These are phyloP conservation scores for Penaeus indicus DNA, from an alignment of 1,140 invertebrate species.

Conservation along the genomic window DNA sequence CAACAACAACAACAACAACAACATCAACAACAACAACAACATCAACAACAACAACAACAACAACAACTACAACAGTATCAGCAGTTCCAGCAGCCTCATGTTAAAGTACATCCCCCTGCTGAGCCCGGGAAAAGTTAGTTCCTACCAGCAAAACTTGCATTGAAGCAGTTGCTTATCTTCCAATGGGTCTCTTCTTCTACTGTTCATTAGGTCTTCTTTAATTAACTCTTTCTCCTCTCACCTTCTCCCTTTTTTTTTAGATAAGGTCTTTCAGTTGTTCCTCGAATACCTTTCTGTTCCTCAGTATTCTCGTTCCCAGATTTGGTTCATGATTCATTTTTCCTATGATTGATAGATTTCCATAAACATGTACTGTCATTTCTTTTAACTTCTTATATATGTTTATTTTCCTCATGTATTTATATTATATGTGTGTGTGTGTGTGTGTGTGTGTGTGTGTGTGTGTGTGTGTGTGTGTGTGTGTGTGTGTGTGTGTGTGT, in stretches of 20 bases:
- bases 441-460: no score
- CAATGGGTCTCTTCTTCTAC: conserved; percentile 4
- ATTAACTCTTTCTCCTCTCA: background rate
- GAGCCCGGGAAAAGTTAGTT: conserved; percentile 66
- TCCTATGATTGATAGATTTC: no score
- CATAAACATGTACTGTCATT: no score
- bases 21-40: conserved; percentile 60
- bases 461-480: no score
- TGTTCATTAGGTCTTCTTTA: background rate
- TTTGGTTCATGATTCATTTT: background rate
- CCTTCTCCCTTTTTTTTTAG: background rate
- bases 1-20: conserved; percentile 57
- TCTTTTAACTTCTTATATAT: no score
- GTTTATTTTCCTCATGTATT: no score
- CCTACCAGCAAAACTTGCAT: conserved; percentile 7
- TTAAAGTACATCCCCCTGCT: conserved; percentile 66
- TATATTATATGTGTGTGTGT: no score
- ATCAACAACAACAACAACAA: conserved; percentile 62
- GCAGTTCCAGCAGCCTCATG: conserved; percentile 63
- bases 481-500: no score
- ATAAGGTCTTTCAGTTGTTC: background rate
- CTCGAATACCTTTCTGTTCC: background rate
- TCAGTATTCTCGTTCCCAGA: background rate
- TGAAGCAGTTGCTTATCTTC: conserved; percentile 36
- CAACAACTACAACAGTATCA: conserved; percentile 65